Conservation (phyloP, 2,797 vertebrate species). For the Poeciliopsis infans region DNA sequence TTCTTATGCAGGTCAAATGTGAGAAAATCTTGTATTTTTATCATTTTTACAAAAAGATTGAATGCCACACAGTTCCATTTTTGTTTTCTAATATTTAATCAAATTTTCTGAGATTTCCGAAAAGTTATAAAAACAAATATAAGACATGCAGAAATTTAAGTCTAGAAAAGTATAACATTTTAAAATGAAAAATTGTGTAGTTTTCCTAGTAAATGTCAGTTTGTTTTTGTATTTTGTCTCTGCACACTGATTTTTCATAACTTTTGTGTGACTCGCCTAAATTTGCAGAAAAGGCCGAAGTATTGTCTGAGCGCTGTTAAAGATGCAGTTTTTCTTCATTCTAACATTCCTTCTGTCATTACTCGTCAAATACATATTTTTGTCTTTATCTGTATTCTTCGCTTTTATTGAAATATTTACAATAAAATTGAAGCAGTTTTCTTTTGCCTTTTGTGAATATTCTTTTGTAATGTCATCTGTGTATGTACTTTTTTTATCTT, state of each 20-base stretch:
- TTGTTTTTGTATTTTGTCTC: constrained; percentile 1
- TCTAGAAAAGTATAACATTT: background rate
- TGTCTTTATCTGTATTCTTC: constrained; percentile 21
- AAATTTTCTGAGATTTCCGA: too few species aligned
- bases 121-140: background rate
- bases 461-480: background rate
- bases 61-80: background rate
- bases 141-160: background rate
- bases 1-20: background rate
- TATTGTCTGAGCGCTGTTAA: background rate
- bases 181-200: background rate
- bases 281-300: background rate
- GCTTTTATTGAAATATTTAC: constrained; percentile 64
- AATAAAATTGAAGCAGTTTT: constrained; percentile 65
- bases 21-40: background rate
- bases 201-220: background rate
- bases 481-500: background rate
- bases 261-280: background rate
- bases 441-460: constrained; percentile 7
- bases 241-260: background rate
- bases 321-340: background rate
- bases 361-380: constrained; percentile 17
- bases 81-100: background rate
- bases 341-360: constrained; percentile 15
- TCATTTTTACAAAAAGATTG: background rate